A percentile compares a stretch with the other conserved stretches of the same genome.
phyloP scores from a whole-genome alignment of 2,888 invertebrate species.

The Trypoxylon attenuatum region DNA sequence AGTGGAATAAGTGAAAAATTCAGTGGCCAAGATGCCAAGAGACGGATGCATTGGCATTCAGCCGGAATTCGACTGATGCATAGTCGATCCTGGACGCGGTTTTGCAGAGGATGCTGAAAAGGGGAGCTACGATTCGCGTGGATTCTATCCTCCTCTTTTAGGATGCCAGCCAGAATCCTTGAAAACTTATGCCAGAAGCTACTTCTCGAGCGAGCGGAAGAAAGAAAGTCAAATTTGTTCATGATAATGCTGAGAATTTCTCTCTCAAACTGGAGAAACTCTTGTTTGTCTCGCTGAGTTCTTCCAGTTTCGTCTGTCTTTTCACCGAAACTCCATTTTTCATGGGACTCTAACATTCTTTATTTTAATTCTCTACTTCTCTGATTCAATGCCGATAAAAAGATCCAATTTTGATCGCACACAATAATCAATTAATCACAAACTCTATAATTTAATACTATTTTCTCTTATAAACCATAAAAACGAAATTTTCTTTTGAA shows the following conservation, averaged over 20 bases:
- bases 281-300: conserved; percentile 45
- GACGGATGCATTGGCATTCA: conserved; percentile 43
- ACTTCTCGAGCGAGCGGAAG: conserved; percentile 5
- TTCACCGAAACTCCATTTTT: neutral
- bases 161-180: conserved; percentile 2
- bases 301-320: conserved; percentile 13
- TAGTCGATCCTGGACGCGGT: conserved; percentile 63
- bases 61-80: conserved; percentile 62
- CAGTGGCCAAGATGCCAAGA: no score
- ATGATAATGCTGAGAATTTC: conserved; percentile 66
- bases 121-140: conserved; percentile 30
- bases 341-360: neutral
- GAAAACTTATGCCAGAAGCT: conserved; percentile 8
- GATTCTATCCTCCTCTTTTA: conserved; percentile 26
- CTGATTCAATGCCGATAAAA: no score
- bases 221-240: conserved; percentile 69
- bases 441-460: no score
- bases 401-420: no score
- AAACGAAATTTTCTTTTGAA: no score
- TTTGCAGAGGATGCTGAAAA: conserved; percentile 41
- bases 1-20: no score
- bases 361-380: no score
- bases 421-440: no score
- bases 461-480: no score
- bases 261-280: conserved; percentile 52